Base-by-base conservation (phyloP, 2,888 invertebrate species). In the Cheilosia scutellata region DNA sequence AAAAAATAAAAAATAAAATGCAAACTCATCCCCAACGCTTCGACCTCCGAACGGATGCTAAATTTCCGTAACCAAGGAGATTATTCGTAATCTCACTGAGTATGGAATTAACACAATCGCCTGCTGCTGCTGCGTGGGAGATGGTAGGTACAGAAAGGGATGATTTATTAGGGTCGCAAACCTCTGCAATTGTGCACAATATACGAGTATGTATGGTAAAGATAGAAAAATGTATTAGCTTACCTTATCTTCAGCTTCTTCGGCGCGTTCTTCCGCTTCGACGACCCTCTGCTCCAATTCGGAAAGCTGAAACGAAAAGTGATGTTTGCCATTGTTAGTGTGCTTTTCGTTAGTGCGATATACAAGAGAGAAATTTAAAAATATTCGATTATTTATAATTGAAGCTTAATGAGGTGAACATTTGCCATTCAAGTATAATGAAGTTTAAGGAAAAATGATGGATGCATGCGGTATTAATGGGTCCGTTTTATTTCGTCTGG, bases 201-300 rank as follows among this genome's bases (percentile, higher is more conserved):
- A 44, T 27, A n/a, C 27, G 7, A 40, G 27, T 11, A 20, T 57
- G 27, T 42, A 3, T 27, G n/a, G 20, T 4, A 25, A 53, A 44
- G 27, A 25, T 11, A 9, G 27, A 53, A 58, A 42, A 60, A 60
- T 51, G 57, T 57, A 71, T 63, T 63, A 55, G 89, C 93, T 94
- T 94, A 98, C 98, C 96, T 98, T 98, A 93, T 97, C 97, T 93
- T 98, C 97, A 87, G 98, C 98, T 93, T 97, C 97, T 91, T 97
- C 97, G 68, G 98, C 98, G 90, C 98, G 94, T 90, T 96, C 96
- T 93, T 98, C 98, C 89, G 98, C 98, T 93, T 98, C 97, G 93
- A 97, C 94, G 92, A 97, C 97, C 90, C 97, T 95, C 92, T 97
- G 97, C 93, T 98, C 98, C 93, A 98, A 94, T 94, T 98, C 98